These are phyloP conservation scores for Bombus picipes DNA, from an alignment of 1,140 invertebrate genomes.

Conservation along the genomic window DNA sequence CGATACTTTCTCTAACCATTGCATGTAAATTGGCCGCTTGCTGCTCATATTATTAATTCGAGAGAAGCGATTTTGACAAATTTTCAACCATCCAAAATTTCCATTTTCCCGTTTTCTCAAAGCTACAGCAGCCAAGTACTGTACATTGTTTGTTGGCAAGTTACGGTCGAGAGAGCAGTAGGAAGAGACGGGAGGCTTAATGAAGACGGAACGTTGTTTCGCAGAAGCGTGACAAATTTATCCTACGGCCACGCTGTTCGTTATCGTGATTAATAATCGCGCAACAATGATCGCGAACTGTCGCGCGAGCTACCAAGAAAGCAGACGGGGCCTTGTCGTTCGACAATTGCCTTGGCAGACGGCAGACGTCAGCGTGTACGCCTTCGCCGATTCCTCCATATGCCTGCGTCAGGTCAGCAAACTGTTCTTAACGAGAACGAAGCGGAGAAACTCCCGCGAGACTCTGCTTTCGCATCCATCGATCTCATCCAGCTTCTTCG, in stretches of 20 bases:
- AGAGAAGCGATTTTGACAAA: background rate
- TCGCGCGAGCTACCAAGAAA: constrained; percentile 35
- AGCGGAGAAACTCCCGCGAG: constrained; percentile 18
- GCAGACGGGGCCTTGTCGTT: constrained; percentile 20
- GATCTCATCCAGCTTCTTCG: background rate
- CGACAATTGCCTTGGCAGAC: constrained; percentile 60
- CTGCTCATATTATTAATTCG: background rate
- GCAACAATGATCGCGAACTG: constrained; percentile 8
- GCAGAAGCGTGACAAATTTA: constrained; percentile 38
- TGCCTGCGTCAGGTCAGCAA: constrained; percentile 20
- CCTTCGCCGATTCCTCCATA: constrained; percentile 13
- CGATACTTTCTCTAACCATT: no score
- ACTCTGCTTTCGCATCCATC: background rate
- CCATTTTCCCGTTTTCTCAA: no score
- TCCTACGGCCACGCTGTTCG: constrained; percentile 22
- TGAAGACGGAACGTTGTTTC: constrained; percentile 44
- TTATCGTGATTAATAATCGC: constrained; percentile 61
- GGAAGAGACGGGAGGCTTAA: background rate
- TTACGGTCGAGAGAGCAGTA: background rate
- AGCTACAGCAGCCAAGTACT: background rate
- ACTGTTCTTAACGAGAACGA: constrained; percentile 43
- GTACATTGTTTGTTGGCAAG: background rate
- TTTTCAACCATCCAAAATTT: background rate
- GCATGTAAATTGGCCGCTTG: no score
- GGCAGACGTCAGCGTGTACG: constrained; percentile 20